These are phyloP conservation scores for Trigoniulus corallinus DNA, from an alignment of 1,140 invertebrate genomes.

Conservation along the genomic window DNA sequence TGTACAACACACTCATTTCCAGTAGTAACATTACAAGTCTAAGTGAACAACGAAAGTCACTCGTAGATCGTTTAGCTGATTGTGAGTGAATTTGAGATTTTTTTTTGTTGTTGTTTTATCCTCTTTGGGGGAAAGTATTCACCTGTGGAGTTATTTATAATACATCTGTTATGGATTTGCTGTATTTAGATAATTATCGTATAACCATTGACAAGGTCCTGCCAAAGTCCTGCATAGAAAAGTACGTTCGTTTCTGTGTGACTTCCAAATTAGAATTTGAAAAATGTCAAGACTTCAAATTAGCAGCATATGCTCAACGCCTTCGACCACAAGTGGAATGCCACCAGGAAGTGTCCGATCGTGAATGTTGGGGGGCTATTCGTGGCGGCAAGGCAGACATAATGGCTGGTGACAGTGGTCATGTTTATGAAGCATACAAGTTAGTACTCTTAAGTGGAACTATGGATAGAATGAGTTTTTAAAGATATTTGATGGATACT, in stretches of 20 bases:
- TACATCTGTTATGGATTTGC: too few relatives aligned
- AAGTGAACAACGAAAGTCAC: too few relatives aligned
- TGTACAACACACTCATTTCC: background rate
- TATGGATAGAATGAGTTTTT: too few relatives aligned
- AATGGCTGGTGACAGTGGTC: constrained; percentile 45
- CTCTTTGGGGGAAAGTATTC: too few relatives aligned
- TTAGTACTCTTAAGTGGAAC: constrained; percentile 30
- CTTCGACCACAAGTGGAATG: constrained; percentile 52
- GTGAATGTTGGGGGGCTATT: constrained; percentile 48
- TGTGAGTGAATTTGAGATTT: too few relatives aligned
- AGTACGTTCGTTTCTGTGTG: constrained; percentile 42
- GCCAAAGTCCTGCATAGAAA: constrained; percentile 31
- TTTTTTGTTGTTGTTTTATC: too few relatives aligned
- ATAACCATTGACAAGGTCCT: constrained; percentile 54
- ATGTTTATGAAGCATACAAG: constrained; percentile 47
- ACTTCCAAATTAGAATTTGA: constrained; percentile 36
- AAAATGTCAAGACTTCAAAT: constrained; percentile 46
- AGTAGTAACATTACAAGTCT: background rate
- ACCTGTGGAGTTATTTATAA: too few relatives aligned
- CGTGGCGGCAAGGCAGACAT: constrained; percentile 43
- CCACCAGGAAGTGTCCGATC: constrained; percentile 30
- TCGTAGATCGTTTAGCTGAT: too few relatives aligned
- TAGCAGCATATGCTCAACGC: constrained; percentile 49
- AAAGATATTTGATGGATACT: too few relatives aligned
- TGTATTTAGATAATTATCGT: constrained; percentile 43